Percentiles rank a stretch among this genome's conserved stretches.
phyloP scores from a whole-genome alignment of 2,113 vertebrate species.

The Callorhinus ursinus region DNA sequence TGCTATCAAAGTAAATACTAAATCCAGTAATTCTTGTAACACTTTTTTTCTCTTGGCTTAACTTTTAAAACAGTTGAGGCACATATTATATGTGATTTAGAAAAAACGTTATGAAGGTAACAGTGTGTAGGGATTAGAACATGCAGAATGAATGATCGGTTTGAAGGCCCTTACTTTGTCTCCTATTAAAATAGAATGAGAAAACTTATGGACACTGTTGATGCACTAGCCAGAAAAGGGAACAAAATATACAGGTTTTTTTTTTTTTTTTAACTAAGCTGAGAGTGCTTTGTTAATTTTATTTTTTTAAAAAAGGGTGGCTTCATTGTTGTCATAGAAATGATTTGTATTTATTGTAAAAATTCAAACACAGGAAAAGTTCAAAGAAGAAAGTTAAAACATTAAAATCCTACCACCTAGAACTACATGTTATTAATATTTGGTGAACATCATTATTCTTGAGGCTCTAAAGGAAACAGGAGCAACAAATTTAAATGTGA shows the following conservation, averaged over 20 bases:
- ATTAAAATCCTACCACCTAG: background rate
- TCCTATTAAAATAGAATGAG: background rate
- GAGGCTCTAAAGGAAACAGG: background rate
- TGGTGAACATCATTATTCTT: background rate
- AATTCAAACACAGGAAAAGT: constrained; percentile 16
- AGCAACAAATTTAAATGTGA: background rate
- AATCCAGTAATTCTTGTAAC: background rate
- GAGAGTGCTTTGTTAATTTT: constrained; percentile 17
- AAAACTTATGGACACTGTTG: background rate
- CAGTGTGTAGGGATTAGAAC: background rate
- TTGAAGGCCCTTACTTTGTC: background rate
- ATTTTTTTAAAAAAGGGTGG: background rate
- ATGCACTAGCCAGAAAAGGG: background rate
- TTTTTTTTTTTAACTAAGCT: background rate
- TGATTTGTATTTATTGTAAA: constrained; percentile 17
- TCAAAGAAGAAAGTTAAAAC: constrained; percentile 34
- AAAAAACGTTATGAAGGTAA: background rate
- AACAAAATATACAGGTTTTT: background rate
- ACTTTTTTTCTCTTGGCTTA: background rate
- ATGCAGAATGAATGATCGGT: background rate
- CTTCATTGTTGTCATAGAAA: background rate
- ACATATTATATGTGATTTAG: background rate
- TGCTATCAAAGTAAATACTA: background rate
- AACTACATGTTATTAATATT: background rate
- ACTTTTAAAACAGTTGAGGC: background rate